These are phyloP conservation scores for Malthinus flaveolus DNA, from an alignment of 2,888 invertebrate species.

Conservation along the genomic window DNA sequence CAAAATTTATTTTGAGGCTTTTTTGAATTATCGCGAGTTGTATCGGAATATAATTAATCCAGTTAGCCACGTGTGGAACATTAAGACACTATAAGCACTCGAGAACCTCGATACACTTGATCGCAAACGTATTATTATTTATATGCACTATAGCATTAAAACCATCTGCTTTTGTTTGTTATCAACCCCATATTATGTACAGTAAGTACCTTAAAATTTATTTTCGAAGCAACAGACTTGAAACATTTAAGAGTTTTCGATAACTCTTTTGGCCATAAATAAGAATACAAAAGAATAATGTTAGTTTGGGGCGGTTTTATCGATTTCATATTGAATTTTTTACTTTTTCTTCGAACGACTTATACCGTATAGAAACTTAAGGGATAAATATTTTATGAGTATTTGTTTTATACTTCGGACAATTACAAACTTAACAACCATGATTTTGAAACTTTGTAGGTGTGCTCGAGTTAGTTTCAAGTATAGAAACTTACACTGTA, in stretches of 20 bases:
- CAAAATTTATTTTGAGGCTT: not conserved
- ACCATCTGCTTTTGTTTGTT: slow-evolving; percentile 14
- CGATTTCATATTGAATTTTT: slow-evolving; percentile 14
- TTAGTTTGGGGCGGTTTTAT: slow-evolving; percentile 18
- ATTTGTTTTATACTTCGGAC: not conserved
- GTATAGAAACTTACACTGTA: too few species aligned
- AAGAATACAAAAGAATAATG: slow-evolving; percentile 35
- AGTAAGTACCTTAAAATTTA: slow-evolving; percentile 41
- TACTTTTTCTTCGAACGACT: not conserved
- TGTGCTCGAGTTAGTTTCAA: not conserved
- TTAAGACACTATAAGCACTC: not conserved
- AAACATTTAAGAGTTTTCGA: slow-evolving; percentile 26
- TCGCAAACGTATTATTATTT: slow-evolving; percentile 13
- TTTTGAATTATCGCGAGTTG: not conserved
- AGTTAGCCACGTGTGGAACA: not conserved
- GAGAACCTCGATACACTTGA: slow-evolving; percentile 5
- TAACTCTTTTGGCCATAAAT: slow-evolving; percentile 48
- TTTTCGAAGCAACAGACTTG: slow-evolving; percentile 36
- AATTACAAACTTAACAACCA: slow-evolving; percentile 2
- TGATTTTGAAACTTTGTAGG: not conserved
- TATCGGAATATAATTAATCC: too few species aligned
- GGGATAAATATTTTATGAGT: slow-evolving; percentile 4
- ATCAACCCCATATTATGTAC: slow-evolving; percentile 13
- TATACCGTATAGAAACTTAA: not conserved
- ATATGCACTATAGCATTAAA: not conserved